Percentiles rank a stretch among this genome's conserved stretches.
phyloP scores from a whole-genome alignment of 2,113 vertebrate species.

The Trogon surrucura region DNA sequence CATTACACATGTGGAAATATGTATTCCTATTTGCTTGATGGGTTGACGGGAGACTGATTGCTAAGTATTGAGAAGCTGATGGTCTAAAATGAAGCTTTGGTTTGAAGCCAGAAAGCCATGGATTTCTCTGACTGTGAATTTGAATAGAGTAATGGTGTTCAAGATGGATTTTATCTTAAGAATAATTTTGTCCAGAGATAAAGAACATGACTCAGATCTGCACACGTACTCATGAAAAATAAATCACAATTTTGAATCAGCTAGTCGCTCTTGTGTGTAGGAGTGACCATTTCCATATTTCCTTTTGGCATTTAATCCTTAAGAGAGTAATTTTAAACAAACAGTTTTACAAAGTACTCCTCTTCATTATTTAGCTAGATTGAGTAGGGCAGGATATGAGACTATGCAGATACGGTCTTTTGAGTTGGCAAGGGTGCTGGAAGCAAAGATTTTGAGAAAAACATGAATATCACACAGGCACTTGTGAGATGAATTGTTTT shows the following conservation, averaged over 20 bases:
- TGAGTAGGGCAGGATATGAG: not conserved
- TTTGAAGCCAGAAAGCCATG: not conserved
- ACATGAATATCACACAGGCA: not conserved
- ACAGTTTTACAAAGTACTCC: not conserved
- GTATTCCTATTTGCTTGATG: rapidly evolving
- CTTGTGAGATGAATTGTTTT: not conserved
- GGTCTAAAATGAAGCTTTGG: not conserved
- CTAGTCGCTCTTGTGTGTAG: not conserved
- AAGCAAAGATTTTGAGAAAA: not conserved
- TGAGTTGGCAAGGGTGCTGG: not conserved
- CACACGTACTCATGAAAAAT: not conserved
- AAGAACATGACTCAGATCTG: constrained; percentile 16
- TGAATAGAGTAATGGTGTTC: not conserved
- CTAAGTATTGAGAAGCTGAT: not conserved
- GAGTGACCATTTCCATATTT: constrained; percentile 45
- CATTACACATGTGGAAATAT: not conserved
- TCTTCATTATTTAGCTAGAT: not conserved
- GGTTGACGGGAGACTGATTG: rapidly evolving
- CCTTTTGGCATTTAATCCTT: constrained; percentile 40
- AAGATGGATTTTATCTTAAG: not conserved
- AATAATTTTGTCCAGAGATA: not conserved
- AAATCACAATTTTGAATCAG: not conserved
- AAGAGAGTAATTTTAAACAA: not conserved
- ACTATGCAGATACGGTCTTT: not conserved
- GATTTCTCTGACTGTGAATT: not conserved